phyloP scores from a whole-genome alignment of 2,797 vertebrate genomes.

The Helostoma temminkii region DNA sequence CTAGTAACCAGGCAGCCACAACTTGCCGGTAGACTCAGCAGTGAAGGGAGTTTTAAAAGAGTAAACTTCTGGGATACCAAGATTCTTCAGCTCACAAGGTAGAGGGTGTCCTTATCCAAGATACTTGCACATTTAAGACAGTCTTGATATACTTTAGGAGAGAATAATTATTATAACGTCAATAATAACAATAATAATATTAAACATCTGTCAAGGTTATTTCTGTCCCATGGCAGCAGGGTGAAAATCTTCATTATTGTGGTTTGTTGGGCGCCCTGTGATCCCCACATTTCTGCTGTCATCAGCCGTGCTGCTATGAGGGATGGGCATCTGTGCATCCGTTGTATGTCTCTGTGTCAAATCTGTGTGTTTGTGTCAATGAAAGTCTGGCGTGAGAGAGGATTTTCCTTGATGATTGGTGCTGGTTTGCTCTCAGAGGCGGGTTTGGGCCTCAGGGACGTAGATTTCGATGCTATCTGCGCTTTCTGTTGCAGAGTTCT shows the following conservation, averaged over 20 bases:
- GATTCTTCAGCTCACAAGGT: slow-evolving; percentile 77
- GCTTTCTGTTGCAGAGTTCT: slow-evolving; percentile 98
- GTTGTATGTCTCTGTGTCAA: slow-evolving; percentile 54
- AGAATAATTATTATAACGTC: slow-evolving; percentile 81
- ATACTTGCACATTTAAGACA: slow-evolving; percentile 84
- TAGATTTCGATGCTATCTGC: slow-evolving; percentile 99
- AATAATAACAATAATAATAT: slow-evolving; percentile 79
- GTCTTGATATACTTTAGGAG: slow-evolving; percentile 83
- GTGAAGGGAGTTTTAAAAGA: slow-evolving; percentile 65
- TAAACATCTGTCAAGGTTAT: slow-evolving; percentile 79
- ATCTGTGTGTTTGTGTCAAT: slow-evolving; percentile 62
- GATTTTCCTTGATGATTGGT: slow-evolving; percentile 35
- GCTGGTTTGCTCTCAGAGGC: slow-evolving; percentile 89
- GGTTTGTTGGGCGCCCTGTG: slow-evolving; percentile 57
- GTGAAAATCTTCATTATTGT: slow-evolving; percentile 62
- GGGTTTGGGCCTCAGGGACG: slow-evolving; percentile 97
- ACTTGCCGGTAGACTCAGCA: slow-evolving; percentile 74
- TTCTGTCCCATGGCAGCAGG: slow-evolving; percentile 74
- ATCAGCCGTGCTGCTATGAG: slow-evolving; percentile 57
- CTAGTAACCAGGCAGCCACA: slow-evolving; percentile 72
- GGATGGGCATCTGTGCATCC: slow-evolving; percentile 62
- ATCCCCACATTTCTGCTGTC: slow-evolving; percentile 38
- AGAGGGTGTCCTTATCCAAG: slow-evolving; percentile 75
- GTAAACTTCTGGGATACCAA: slow-evolving; percentile 76
- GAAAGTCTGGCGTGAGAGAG: slow-evolving; percentile 53